These are phyloP conservation scores for Actenoides lindsayi DNA, from an alignment of 2,113 vertebrate species.

Conservation along the genomic window DNA sequence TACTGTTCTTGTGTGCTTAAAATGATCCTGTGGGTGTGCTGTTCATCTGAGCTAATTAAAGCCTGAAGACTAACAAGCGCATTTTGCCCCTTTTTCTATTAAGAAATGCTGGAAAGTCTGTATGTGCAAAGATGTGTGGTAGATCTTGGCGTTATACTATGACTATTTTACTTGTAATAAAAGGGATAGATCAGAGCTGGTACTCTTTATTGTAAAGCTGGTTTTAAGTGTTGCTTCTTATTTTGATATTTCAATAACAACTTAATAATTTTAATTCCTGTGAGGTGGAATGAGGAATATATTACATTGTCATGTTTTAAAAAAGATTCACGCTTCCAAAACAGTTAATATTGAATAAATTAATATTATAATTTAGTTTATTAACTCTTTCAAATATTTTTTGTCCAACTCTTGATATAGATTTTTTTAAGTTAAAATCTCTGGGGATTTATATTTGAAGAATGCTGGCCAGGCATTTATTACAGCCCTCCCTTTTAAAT, in stretches of 20 bases:
- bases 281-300: neutral
- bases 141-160: neutral
- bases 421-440: neutral
- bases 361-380: neutral
- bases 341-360: neutral
- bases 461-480: neutral
- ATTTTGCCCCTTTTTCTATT: conserved; percentile 2
- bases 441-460: neutral
- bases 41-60: conserved; percentile 42
- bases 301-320: neutral
- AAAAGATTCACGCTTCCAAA: neutral
- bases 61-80: neutral
- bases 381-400: neutral
- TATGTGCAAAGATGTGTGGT: neutral
- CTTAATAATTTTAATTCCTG: neutral
- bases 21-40: neutral
- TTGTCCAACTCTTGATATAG: neutral
- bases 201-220: neutral
- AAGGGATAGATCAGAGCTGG: neutral
- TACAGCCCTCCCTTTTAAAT: neutral
- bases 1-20: neutral
- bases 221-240: neutral
- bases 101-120: neutral
- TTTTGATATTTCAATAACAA: neutral
- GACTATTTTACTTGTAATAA: neutral